These are phyloP conservation scores for Aspidoscelis tigris DNA, from an alignment of 2,113 vertebrate species.

Conservation along the genomic window DNA sequence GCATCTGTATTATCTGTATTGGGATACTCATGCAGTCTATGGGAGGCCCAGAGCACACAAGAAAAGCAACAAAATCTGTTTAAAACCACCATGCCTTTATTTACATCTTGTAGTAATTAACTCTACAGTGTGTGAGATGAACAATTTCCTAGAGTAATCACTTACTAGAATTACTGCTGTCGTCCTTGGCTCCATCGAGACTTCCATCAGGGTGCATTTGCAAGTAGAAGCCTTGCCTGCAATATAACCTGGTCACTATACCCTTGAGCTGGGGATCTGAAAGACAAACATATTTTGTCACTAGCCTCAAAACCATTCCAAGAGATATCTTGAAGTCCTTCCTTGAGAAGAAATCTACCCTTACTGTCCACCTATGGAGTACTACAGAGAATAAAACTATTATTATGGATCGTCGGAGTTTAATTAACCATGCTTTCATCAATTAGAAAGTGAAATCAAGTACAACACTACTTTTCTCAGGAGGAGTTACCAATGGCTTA, in stretches of 20 bases:
- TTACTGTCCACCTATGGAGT: conserved; percentile 39
- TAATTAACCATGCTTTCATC: not conserved
- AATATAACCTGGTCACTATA: conserved; percentile 99
- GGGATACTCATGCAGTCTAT: no score
- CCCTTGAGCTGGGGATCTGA: conserved; percentile 99
- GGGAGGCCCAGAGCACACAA: no score
- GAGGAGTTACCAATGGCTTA: not conserved
- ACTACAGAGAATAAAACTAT: conserved; percentile 33
- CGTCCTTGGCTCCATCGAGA: conserved; percentile 99
- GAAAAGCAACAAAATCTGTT: no score
- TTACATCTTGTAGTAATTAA: conserved; percentile 32
- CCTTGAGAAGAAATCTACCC: conserved; percentile 58
- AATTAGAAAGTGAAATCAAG: not conserved
- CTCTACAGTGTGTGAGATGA: conserved; percentile 11
- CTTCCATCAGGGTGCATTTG: conserved; percentile 99
- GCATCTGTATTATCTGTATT: no score
- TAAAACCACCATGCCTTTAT: not conserved
- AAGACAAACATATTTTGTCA: conserved; percentile 79
- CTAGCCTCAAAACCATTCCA: conserved; percentile 70
- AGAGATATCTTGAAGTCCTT: conserved; percentile 55
- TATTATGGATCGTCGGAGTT: conserved; percentile 22
- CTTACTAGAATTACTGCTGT: conserved; percentile 99
- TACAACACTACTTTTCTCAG: not conserved
- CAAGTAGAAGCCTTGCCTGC: conserved; percentile 99
- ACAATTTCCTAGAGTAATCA: conserved; percentile 61